phyloP scores from a whole-genome alignment of 2,888 invertebrate species.

The Blastobasis adustella region DNA sequence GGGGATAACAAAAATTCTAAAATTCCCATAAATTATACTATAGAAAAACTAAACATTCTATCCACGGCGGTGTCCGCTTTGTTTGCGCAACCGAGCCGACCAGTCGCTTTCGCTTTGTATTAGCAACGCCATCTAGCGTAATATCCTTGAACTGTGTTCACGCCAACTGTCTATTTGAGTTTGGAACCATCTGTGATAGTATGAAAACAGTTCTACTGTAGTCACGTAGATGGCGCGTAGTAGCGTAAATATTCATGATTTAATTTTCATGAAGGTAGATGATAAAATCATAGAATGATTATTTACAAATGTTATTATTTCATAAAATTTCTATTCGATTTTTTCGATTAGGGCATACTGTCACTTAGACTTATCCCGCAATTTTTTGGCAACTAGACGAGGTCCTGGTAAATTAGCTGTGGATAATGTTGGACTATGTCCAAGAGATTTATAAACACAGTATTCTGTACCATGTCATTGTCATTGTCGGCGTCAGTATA shows the following conservation, averaged over 20 bases:
- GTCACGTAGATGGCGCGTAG: slow-evolving; percentile 26
- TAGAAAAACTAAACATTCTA: neutral
- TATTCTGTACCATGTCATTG: slow-evolving; percentile 52
- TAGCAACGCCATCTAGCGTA: slow-evolving; percentile 42
- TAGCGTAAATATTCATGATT: neutral
- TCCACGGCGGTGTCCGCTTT: too few relatives aligned
- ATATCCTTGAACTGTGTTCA: too few relatives aligned
- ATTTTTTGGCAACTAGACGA: slow-evolving; percentile 19
- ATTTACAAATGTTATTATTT: too few relatives aligned
- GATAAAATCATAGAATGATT: too few relatives aligned
- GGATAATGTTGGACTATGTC: slow-evolving; percentile 42
- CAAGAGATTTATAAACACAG: slow-evolving; percentile 39
- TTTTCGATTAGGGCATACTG: too few relatives aligned
- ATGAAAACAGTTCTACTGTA: too few relatives aligned
- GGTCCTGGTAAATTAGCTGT: slow-evolving; percentile 19
- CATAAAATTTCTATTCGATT: too few relatives aligned
- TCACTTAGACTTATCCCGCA: neutral
- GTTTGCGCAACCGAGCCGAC: too few relatives aligned
- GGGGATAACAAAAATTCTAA: neutral
- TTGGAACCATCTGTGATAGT: too few relatives aligned
- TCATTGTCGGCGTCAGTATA: slow-evolving; percentile 50
- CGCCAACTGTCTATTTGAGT: too few relatives aligned
- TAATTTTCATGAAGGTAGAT: too few relatives aligned
- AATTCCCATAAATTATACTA: neutral
- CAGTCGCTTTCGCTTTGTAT: neutral